These are phyloP conservation scores for Planiliza haematocheilus DNA, from an alignment of 2,113 vertebrate species.

Conservation along the genomic window DNA sequence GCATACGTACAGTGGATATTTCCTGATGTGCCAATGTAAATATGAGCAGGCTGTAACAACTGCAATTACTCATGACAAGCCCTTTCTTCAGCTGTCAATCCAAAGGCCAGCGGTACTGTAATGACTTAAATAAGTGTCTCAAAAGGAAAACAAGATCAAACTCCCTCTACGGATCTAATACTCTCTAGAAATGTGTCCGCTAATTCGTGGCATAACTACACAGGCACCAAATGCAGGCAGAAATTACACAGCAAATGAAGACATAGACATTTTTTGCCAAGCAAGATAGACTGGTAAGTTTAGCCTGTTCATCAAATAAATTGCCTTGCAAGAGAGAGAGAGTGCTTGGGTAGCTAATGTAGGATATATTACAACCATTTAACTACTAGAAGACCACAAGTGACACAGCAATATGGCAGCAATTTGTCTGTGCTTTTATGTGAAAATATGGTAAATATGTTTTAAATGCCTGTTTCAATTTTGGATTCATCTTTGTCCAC, in stretches of 20 bases:
- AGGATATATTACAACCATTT: slow-evolving; percentile 27
- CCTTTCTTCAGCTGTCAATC: slow-evolving; percentile 46
- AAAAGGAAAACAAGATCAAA: slow-evolving; percentile 12
- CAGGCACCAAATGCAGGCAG: slow-evolving; percentile 6
- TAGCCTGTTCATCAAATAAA: slow-evolving; percentile 10
- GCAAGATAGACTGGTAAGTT: slow-evolving; percentile 1
- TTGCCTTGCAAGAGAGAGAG: not conserved
- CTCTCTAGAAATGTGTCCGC: not conserved
- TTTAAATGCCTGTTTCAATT: slow-evolving; percentile 12
- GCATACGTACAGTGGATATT: slow-evolving; percentile 8
- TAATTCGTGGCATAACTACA: slow-evolving; percentile 30
- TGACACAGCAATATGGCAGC: not conserved
- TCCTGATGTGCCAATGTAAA: slow-evolving; percentile 9
- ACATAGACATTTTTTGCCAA: slow-evolving; percentile 19
- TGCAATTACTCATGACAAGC: slow-evolving; percentile 31
- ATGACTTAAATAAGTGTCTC: slow-evolving; percentile 12
- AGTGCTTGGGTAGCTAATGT: slow-evolving; percentile 19
- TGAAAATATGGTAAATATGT: not conserved
- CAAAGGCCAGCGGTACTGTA: not conserved
- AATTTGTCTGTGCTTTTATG: not conserved
- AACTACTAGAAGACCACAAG: slow-evolving; percentile 3
- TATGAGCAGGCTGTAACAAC: slow-evolving; percentile 25
- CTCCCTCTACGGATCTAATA: slow-evolving; percentile 22
- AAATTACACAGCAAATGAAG: slow-evolving; percentile 40
- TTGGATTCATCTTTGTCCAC: not conserved